Percentiles rank a stretch among this genome's conserved stretches.
These are phyloP conservation scores for Thunnus maccoyii DNA, from an alignment of 2,113 vertebrate genomes.

Conservation along the genomic window DNA sequence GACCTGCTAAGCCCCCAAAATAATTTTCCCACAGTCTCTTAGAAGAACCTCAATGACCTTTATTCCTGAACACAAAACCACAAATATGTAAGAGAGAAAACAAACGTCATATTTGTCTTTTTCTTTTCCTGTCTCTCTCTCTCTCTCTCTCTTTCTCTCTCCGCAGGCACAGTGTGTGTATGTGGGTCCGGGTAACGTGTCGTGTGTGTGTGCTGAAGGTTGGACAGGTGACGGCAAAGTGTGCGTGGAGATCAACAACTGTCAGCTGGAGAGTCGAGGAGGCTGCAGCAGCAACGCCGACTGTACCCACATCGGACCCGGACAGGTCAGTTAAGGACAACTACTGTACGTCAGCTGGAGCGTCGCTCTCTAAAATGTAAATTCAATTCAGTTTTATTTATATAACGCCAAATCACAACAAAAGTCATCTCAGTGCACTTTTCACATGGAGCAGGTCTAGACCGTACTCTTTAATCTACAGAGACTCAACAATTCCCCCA, in stretches of 20 bases:
- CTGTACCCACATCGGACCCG: slow-evolving; percentile 89
- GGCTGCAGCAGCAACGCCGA: slow-evolving; percentile 89
- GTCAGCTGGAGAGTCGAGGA: slow-evolving; percentile 86
- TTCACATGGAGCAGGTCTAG: too few relatives aligned
- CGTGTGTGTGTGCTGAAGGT: slow-evolving; percentile 88
- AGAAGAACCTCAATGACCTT: too few relatives aligned
- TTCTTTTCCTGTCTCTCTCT: not conserved
- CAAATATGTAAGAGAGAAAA: not conserved
- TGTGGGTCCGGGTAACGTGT: slow-evolving; percentile 80
- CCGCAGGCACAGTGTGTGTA: slow-evolving; percentile 89
- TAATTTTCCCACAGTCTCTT: too few relatives aligned
- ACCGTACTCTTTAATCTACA: too few relatives aligned
- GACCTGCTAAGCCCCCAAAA: too few relatives aligned
- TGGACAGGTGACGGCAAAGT: slow-evolving; percentile 92
- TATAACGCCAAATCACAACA: too few relatives aligned
- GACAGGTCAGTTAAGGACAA: slow-evolving; percentile 84
- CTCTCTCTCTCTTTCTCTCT: not conserved
- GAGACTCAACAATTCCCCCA: too few relatives aligned
- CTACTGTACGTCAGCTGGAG: too few relatives aligned
- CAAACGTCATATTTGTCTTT: not conserved
- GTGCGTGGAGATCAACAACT: slow-evolving; percentile 92
- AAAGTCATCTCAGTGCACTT: too few relatives aligned
- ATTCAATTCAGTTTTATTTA: too few relatives aligned
- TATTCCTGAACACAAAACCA: too few relatives aligned
- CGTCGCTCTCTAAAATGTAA: too few relatives aligned